Evolutionary conservation across 2,888 invertebrate species (phyloP), one percentile per base, ranked within the genome.

Genomic region (Tetanocera ferruginea): DNA sequence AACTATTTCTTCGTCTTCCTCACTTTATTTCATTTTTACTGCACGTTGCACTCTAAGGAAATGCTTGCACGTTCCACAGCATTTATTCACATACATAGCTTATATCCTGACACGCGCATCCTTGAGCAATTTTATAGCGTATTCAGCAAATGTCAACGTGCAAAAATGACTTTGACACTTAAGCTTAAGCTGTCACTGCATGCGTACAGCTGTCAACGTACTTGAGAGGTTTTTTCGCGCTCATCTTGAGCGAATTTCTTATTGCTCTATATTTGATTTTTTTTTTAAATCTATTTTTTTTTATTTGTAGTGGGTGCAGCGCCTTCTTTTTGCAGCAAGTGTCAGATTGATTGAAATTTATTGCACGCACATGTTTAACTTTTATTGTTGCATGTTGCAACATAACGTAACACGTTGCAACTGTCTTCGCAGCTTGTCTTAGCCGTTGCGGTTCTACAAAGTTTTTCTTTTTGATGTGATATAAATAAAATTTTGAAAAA

Each of bases 91-190:
- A 14, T 23, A 25, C 9, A 43, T 11, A 2, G 11, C 43, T 11
- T 6, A 43, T 43, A 43, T 43, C 43, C 43, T 43, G 43, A 43
- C 23, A 25, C 23, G n/a, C 51, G 51, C 49, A 69, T 69, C 69
- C 69, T 69, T 69, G 69, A 28, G 43, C 43, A 69, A 69, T 69
- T 49, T 69, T 25, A 49, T 69, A 69, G 69, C 49, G 28, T 23
- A 51, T 51, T 19, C 69, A 69, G 25, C 75, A 75, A 55, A 55
- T 75, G 75, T 66, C 75, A 75, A 67, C 75, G 66, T 66, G 67
- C 67, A 37, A 75, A 43, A 75, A 75, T 66, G 75, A 66, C 67
- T 66, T 75, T 75, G 67, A 75, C 75, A 75, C 66, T 67, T 67
- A 14, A 75, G 67, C 75, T 66, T 75, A 55, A 67, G 75, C 75